Evolutionary conservation across 2,797 vertebrate species (phyloP), one percentile per base, ranked within the genome.

Genomic region (Paramormyrops hopkinsi): DNA sequence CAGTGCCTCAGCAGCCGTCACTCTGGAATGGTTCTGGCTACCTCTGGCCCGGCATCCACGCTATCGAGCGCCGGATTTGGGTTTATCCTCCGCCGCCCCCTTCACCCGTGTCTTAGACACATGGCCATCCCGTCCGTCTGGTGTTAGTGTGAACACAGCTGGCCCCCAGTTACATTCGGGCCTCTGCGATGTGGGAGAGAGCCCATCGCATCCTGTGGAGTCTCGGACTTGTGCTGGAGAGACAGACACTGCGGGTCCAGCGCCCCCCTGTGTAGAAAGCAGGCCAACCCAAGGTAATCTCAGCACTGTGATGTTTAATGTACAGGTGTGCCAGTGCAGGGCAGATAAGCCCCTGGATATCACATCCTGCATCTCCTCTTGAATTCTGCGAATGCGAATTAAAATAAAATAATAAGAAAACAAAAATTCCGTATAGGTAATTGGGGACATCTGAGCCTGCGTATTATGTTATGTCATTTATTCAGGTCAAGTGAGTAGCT

Each of bases 1-100:
- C 93, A 94, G 94, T 94, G 94, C 94, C 92, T 94, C 92, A 37
- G 22, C 84, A 7, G 46, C 14, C 14, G 6, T 9, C 73, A 53
- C 53, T 89, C 87, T 88, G 87, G 65, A 17, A 76, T 88, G 46
- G 46, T 88, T 76, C 69, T 79, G n/a, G 9, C 59, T 25, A 65
- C 59, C 22, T 25, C 2, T 41, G 65, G 29, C 65, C 12, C 12
- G 11, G 3, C 65, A 73, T 37, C 29, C 29, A 17, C 12, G 29
- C 65, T 14, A 37, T 73, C 65, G 3, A 73, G 65, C 37, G 65
- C 25, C 9, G 62, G 62, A 14, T 12, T 69, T 8, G 6, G 62
- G 62, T 12, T 14, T 9, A 69, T 69, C 62, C 22, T 3, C 62
- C 25, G 1, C 59, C 8, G 0, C 8, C 59, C 62, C 25, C 22